phyloP scores from a whole-genome alignment of 2,888 invertebrate genomes.

The Brachypalpus laphriformis region DNA sequence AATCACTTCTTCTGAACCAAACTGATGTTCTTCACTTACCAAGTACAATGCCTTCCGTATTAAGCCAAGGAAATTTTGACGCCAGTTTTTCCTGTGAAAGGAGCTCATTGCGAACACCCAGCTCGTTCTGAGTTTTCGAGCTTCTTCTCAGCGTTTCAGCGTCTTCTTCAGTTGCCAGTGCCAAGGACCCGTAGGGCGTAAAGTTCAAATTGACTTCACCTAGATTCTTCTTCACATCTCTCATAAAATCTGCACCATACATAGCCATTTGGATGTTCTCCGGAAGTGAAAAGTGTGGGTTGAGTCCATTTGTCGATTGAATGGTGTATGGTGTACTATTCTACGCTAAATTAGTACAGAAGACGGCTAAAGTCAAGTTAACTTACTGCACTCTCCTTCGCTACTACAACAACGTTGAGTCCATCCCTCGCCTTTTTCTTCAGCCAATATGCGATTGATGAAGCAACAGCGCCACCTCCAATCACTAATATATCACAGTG shows the following conservation, averaged over 20 bases:
- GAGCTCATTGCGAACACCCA: conserved; percentile 91
- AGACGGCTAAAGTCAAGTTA: conserved; percentile 8
- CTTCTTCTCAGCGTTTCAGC: conserved; percentile 89
- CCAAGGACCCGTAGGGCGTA: conserved; percentile 93
- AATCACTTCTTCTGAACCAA: no score
- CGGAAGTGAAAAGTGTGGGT: conserved; percentile 95
- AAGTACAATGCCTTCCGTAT: conserved; percentile 90
- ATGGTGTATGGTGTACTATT: conserved; percentile 88
- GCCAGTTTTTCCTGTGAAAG: conserved; percentile 88
- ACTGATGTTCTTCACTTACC: conserved; percentile 82
- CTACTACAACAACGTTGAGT: conserved; percentile 91
- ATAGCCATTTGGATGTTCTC: conserved; percentile 97
- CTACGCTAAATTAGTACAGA: conserved; percentile 84
- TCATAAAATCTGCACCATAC: conserved; percentile 93
- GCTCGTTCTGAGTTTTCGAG: conserved; percentile 87
- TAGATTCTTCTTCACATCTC: conserved; percentile 87
- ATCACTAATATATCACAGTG: conserved; percentile 92
- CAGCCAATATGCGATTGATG: conserved; percentile 95
- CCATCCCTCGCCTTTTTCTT: conserved; percentile 89
- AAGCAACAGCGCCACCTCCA: conserved; percentile 96
- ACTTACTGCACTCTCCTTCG: conserved; percentile 93
- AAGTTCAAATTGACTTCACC: conserved; percentile 90
- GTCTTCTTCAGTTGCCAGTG: conserved; percentile 91
- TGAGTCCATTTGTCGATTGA: conserved; percentile 91
- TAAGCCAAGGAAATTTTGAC: conserved; percentile 94